Base-by-base conservation (phyloP, 2,113 vertebrate genomes). In the Perccottus glenii region DNA sequence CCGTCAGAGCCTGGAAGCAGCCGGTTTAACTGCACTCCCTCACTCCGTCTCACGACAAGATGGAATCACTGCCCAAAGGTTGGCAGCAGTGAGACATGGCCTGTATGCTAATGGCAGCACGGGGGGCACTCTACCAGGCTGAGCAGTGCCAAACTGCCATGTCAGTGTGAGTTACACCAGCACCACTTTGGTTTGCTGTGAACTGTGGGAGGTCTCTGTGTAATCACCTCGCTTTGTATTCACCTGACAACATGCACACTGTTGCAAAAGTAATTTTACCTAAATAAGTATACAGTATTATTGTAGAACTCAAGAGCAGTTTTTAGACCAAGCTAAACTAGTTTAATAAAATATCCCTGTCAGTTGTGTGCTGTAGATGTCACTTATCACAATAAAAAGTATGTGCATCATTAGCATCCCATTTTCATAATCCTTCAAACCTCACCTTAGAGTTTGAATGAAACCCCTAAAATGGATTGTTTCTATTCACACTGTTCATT, bases 11-110 rank as follows among this genome's bases (percentile, higher is more conserved):
- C 75, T 80, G 78, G 77, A 75, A 80, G 70, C 67, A 44, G 69
- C 80, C 80, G 84, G 64, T 72, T 89, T 87, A 81, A 81, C 77
- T 70, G 70, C 77, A 65, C 67, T 70, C 74, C 58, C 73, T 87
- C 69, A 74, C 75, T 74, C 70, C 53, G 67, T 77, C 71, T 78
- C 80, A 65, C 16, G 61, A 76, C 47, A 66, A 79, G 83, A 87
- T 78, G 80, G 83, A 87, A 88, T 86, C 78, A 73, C 73, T 61
- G 85, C 74, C 85, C 75, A 78, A 86, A 88, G 86, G 74, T 79
- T 87, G 87, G 81, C 84, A 88, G 77, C 64, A 70, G 60, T 63
- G 81, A 89, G 69, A 87, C 86, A 85, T 44, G 70, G 81, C 73
- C 71, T 85, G 80, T 88, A 83, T 87, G 83, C 70, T 87, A 88